Evolutionary conservation across 2,797 vertebrate species (phyloP), one percentile per base, ranked within the genome.

Genomic region (Propithecus deckenii): DNA sequence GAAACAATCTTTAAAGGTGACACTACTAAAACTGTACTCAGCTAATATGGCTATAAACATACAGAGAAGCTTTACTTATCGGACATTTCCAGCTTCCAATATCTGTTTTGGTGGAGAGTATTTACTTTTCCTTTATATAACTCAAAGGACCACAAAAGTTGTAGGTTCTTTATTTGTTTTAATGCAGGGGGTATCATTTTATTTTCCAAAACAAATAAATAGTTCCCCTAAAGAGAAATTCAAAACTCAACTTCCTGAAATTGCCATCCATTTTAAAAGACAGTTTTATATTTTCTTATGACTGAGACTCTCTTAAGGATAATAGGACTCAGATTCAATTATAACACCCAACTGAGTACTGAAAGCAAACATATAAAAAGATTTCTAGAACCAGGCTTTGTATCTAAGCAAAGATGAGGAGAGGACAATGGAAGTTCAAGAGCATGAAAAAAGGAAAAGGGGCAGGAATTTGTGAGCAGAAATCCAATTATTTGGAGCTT

Each of bases 151-250:
- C 55, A 92, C 35, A 86, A 76, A 74, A 20, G 13, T 35, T 74
- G 8, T 43, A 6, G 84, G 41, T 59, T 95, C 32, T 65, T 96
- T 83, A 74, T 91, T 91, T 72, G 22, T 86, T 92, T 96, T 83
- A 95, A 86, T 76, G 63, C 7, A 78, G 32, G 15, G 61, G 28
- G 5, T 71, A 92, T 69, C 38, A 86, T 32, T 89, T 91, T 88
- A 25, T 92, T 94, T 95, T 15, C 48, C 17, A 55, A 95, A 92
- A 93, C 48, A 94, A 94, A 95, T 46, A 85, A 90, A 75, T 43
- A 72, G 41, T 17, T 84, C 18, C 32, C 25, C n/a, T 91, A 75
- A 90, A 86, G 86, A 95, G 61, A 94, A 74, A 95, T 43, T 72
- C 46, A 80, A 90, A 43, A 28, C 15, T 94, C 78, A 95, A 78